phyloP scores from a whole-genome alignment of 2,888 invertebrate species.

The Agrotis puta region DNA sequence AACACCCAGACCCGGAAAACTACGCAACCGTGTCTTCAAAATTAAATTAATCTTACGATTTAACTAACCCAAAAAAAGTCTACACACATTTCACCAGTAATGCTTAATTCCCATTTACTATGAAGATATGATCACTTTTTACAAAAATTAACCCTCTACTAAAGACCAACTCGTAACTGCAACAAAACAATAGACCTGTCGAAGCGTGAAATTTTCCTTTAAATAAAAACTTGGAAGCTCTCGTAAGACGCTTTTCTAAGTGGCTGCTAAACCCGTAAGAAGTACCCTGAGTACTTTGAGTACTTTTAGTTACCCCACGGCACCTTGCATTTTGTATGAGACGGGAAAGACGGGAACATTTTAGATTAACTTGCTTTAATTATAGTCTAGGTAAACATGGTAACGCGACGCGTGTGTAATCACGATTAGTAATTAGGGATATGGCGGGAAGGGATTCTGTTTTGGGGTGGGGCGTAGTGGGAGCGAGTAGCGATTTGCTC shows the following conservation, averaged over 20 bases:
- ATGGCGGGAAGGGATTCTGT: constrained; percentile 64
- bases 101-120: neutral
- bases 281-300: constrained; percentile 50
- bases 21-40: no score
- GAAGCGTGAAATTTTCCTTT: constrained; percentile 50
- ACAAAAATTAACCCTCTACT: constrained; percentile 25
- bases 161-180: constrained; percentile 22
- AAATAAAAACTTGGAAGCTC: constrained; percentile 56
- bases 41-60: no score
- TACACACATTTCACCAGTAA: neutral
- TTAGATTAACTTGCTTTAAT: constrained; percentile 88
- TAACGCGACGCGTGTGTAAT: constrained; percentile 82
- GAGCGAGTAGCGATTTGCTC: constrained; percentile 44
- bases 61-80: no score
- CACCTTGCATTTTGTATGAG: constrained; percentile 88
- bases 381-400: constrained; percentile 85
- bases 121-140: neutral
- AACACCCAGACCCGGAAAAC: no score
- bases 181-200: constrained; percentile 48
- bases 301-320: constrained; percentile 58
- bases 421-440: constrained; percentile 88
- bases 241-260: constrained; percentile 58
- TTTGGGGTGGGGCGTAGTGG: constrained; percentile 36
- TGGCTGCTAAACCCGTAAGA: constrained; percentile 61
- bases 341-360: constrained; percentile 81